Conservation (phyloP, 2,888 invertebrate genomes). For the Stenodera caucasica region DNA sequence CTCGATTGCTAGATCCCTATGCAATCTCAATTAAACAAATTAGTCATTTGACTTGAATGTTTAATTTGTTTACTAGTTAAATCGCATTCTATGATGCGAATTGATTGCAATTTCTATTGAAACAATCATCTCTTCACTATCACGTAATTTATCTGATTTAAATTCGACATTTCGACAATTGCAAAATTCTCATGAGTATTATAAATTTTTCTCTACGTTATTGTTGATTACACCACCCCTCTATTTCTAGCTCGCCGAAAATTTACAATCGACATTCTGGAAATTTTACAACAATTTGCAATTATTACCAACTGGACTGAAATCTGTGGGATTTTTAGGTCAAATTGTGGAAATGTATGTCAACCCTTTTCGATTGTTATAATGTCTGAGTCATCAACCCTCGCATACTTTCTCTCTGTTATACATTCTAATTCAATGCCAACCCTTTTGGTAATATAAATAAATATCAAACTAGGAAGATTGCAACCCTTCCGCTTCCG, state of each 20-base stretch:
- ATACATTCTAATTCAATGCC: conserved; percentile 6
- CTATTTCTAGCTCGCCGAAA: too few relatives aligned
- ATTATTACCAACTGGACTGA: background rate
- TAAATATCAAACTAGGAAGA: conserved; percentile 44
- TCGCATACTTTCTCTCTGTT: background rate
- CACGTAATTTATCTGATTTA: background rate
- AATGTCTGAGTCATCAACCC: background rate
- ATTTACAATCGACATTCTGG: too few relatives aligned
- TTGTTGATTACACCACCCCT: too few relatives aligned
- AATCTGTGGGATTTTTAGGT: conserved; percentile 21
- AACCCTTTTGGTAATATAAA: conserved; percentile 34
- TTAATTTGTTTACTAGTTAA: conserved; percentile 1
- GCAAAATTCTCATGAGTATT: too few relatives aligned
- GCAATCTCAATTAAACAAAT: conserved; percentile 7
- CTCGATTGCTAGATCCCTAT: background rate
- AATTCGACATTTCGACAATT: background rate
- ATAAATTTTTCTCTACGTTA: too few relatives aligned
- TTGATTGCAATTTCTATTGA: background rate
- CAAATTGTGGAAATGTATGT: conserved; percentile 46
- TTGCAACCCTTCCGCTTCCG: conserved; percentile 53
- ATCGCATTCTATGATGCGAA: background rate
- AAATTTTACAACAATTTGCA: background rate
- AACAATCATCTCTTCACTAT: conserved; percentile 6
- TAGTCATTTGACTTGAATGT: background rate
- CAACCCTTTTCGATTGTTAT: conserved; percentile 38